Evolutionary conservation across 1,140 invertebrate species (phyloP).

Genomic region (Medauroidea extradentata): DNA sequence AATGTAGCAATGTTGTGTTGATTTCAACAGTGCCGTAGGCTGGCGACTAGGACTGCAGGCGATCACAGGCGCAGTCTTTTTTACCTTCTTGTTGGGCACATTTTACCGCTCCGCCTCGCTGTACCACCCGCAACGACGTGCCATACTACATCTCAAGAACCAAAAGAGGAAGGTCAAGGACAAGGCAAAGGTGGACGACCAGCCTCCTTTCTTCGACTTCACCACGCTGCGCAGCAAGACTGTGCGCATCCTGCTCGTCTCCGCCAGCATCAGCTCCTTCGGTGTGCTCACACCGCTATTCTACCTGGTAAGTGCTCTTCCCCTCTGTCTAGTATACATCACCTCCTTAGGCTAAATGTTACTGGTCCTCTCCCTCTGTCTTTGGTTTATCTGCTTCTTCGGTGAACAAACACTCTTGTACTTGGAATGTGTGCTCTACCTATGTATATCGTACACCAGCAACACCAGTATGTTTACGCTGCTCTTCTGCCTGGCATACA

Average conservation of each 20-base stretch:
- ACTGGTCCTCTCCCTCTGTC: no score
- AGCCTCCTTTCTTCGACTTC: slow-evolving; percentile 81
- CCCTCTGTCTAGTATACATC: no score
- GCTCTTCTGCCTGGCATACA: no score
- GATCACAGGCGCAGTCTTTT: slow-evolving; percentile 75
- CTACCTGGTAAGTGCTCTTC: slow-evolving; percentile 57
- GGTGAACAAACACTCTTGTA: no score
- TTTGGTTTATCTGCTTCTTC: no score
- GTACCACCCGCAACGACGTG: slow-evolving; percentile 83
- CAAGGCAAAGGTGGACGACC: slow-evolving; percentile 67
- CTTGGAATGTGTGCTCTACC: no score
- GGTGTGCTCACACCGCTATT: slow-evolving; percentile 86
- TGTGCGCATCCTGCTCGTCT: slow-evolving; percentile 74
- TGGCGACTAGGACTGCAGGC: slow-evolving; percentile 83
- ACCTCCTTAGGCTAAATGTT: no score
- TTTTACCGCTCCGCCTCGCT: slow-evolving; percentile 85
- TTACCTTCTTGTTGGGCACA: slow-evolving; percentile 81
- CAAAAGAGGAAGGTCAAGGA: slow-evolving; percentile 81
- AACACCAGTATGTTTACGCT: no score
- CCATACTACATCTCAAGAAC: slow-evolving; percentile 86
- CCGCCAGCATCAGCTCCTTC: slow-evolving; percentile 70
- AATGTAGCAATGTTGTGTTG: no score
- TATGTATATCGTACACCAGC: no score
- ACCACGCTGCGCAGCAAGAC: slow-evolving; percentile 78
- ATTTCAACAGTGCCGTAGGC: slow-evolving; percentile 65